Evolutionary conservation across 2,888 invertebrate species (phyloP), one percentile per base, ranked within the genome.

Genomic region (Autographa pulchrina): DNA sequence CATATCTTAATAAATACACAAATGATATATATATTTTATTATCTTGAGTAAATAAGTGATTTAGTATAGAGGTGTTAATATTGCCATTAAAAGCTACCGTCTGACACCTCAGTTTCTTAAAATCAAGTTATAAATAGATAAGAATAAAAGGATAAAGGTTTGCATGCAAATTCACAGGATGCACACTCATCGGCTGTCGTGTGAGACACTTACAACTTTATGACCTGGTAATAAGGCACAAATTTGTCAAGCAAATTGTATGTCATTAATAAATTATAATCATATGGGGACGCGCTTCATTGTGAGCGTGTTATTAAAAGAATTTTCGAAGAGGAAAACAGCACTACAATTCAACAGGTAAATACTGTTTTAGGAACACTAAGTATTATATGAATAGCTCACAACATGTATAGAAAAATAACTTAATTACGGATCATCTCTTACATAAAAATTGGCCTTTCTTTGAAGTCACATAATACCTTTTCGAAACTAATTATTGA

Each of bases 141-240:
- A 74, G 62, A 65, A 73, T 73, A 69, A 64, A 69, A 69, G 74
- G 65, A 75, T 67, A 68, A 67, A 62, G 67, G 31, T 61, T 41
- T 52, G 64, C 62, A 74, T 80, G 78, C 80, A 83, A 88, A 81
- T 83, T 70, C 73, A 35, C 68, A 80, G 83, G 68, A 74, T 74
- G 68, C 59, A 52, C 72, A 66, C 56, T 69, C 80, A 70, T 80
- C 77, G 64, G 69, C 25, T 68, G 31, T 58, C n/a, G n/a, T 20
- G 6, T 20, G 16, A 65, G 20, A 76, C 77, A 73, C 80, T 75
- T 62, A 74, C 20, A 60, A 48, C 72, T 71, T 68, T 79, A 68
- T 64, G 20, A 32, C 68, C 61, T n/a, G 43, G 65, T 25, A 20
- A 73, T 80, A 83, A 52, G 70, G 65, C 38, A 64, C 64, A 78